Base-by-base conservation (phyloP, 2,113 vertebrate species). In the Pholis gunnellus region DNA sequence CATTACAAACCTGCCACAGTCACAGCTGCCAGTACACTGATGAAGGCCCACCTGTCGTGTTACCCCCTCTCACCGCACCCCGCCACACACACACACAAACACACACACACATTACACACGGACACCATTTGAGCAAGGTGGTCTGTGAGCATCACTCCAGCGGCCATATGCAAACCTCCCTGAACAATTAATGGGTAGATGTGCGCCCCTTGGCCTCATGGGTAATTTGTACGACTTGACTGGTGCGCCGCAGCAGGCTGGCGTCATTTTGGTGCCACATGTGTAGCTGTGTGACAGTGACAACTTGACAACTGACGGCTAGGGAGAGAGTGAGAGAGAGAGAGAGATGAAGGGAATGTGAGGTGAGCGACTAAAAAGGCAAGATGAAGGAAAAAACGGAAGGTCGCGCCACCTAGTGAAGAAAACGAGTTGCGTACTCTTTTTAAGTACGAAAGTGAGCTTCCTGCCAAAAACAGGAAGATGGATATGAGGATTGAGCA, bases 31-130 rank as follows among this genome's bases (percentile, higher is more conserved):
- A 95, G 92, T 84, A 81, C 87, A 83, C 93, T 95, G 94, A 95
- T 94, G 94, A 95, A 95, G 91, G 93, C 91, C 93, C 95, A 95
- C 95, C 95, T 95, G 95, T 95, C 91, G 89, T 91, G 87, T 88
- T 88, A 75, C 89, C 84, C 67, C 69, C 70, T 68, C 80, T 69
- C 80, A 68, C 67, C 50, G 4, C 79, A 40, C 36, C 50, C 59
- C 54, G 48, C 34, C 63, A 56, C 48, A 42, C 64, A 59, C 85
- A 66, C 46, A 44, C 69, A 42, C 66, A 46, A 57, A 80, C 79
- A 78, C 82, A 75, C 79, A 75, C 79, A 69, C 48, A 83, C 84
- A 34, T 56, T 67, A 75, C 17, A 75, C 75, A 82, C 57, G 9
- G 10, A 81, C 82, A 79, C 64, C 54, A 75, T 91, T 87, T 80